Conservation (phyloP, 2,888 invertebrate genomes). For the Aleiodes leptofemur region DNA sequence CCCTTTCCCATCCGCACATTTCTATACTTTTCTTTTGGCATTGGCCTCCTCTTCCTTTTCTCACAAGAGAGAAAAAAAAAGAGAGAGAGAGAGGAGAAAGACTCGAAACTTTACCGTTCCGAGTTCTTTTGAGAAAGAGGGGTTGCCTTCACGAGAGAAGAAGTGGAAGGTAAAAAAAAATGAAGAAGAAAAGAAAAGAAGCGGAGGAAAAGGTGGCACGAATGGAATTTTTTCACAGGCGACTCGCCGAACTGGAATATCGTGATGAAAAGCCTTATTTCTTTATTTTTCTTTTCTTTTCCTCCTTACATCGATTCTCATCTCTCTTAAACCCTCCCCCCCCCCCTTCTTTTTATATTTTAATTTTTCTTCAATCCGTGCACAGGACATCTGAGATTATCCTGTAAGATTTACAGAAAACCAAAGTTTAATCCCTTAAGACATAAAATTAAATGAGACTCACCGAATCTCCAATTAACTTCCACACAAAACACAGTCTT, state of each 20-base stretch:
- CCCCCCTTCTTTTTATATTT: background rate
- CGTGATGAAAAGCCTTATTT: conserved; percentile 49
- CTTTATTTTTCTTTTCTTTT: conserved; percentile 30
- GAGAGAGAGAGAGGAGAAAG: background rate
- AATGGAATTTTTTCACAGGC: conserved; percentile 50
- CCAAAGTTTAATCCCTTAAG: too few species aligned
- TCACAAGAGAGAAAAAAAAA: background rate
- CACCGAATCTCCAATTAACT: conserved; percentile 4
- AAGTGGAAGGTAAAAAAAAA: conserved; percentile 14
- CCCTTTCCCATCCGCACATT: too few species aligned
- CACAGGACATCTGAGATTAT: too few species aligned
- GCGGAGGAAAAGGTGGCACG: conserved; percentile 37
- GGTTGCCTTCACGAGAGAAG: conserved; percentile 8
- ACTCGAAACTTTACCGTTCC: conserved; percentile 33
- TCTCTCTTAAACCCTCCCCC: too few species aligned
- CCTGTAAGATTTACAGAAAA: background rate
- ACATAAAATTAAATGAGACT: background rate
- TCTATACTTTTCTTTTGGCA: conserved; percentile 17
- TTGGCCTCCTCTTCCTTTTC: conserved; percentile 5
- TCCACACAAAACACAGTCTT: too few species aligned
- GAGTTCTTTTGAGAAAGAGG: conserved; percentile 37
- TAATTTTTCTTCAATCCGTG: background rate
- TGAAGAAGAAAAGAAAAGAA: conserved; percentile 14
- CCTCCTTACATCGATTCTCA: conserved; percentile 28
- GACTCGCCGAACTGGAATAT: conserved; percentile 48